Evolutionary conservation across 2,888 invertebrate genomes (phyloP).

Genomic region (Chymomyza caudatula): DNA sequence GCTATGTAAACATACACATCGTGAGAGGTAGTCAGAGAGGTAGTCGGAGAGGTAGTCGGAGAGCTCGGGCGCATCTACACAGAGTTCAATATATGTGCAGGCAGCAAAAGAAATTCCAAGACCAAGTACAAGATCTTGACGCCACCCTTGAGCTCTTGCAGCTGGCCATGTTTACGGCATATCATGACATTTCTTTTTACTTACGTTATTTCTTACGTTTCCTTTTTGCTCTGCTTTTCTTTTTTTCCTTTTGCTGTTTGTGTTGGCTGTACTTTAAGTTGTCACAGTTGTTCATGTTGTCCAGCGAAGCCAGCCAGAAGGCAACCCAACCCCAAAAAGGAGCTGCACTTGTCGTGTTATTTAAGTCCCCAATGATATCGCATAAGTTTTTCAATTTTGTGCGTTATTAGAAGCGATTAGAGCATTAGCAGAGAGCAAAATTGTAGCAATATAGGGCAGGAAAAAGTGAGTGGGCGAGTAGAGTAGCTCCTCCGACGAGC

Average conservation of each 20-base stretch:
- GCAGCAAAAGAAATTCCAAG: constrained; percentile 5
- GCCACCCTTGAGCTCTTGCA: constrained; percentile 27
- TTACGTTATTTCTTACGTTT: constrained; percentile 1
- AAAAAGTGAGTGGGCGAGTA: not conserved
- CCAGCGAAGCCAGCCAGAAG: constrained; percentile 11
- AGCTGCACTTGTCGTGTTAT: constrained; percentile 65
- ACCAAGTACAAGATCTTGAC: not conserved
- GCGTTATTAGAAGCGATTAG: constrained; percentile 77
- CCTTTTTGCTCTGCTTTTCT: constrained; percentile 3
- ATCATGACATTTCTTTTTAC: constrained; percentile 55
- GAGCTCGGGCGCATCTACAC: constrained; percentile 2
- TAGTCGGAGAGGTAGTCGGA: not conserved
- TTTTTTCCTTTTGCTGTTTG: constrained; percentile 21
- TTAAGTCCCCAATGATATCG: constrained; percentile 72
- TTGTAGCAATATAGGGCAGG: constrained; percentile 3
- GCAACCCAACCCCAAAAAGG: constrained; percentile 6
- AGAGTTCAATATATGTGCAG: constrained; percentile 54
- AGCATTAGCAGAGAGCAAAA: constrained; percentile 36
- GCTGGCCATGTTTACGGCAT: constrained; percentile 68
- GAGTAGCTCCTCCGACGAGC: not conserved
- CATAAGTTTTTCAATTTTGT: constrained; percentile 76
- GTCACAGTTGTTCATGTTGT: constrained; percentile 70
- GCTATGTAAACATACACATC: constrained; percentile 31
- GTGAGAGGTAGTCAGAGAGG: not conserved
- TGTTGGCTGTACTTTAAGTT: constrained; percentile 61